A percentile compares a stretch with the other conserved stretches of the same genome.
These are phyloP conservation scores for Iselma pallidipennis DNA, from an alignment of 2,888 invertebrate species.

Conservation along the genomic window DNA sequence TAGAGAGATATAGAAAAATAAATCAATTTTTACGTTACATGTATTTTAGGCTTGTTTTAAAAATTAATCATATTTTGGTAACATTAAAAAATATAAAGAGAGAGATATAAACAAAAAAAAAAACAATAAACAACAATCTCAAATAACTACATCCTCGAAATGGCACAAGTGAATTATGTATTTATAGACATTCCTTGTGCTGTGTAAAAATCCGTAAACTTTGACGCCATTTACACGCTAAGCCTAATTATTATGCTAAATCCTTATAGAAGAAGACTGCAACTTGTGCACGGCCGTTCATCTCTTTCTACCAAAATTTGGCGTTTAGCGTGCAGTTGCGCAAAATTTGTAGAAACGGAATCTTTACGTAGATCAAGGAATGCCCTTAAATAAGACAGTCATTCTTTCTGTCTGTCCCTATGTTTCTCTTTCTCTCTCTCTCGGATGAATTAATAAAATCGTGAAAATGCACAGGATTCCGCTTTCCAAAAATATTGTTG, in stretches of 20 bases:
- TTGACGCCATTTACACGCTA: no score
- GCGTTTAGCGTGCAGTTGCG: no score
- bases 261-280: no score
- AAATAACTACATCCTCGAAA: not conserved
- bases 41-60: conserved; percentile 1
- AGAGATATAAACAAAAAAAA: not conserved
- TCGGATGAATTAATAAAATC: not conserved
- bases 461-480: not conserved
- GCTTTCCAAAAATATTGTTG: not conserved
- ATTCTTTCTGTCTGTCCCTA: no score
- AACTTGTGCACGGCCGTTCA: no score
- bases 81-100: not conserved
- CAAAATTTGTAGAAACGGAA: no score
- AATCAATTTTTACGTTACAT: not conserved
- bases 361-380: no score
- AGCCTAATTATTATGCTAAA: no score
- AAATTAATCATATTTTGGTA: not conserved
- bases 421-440: no score
- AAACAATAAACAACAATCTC: not conserved
- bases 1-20: not conserved
- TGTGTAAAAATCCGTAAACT: no score
- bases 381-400: no score
- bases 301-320: no score
- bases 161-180: not conserved
- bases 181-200: not conserved